Evolutionary conservation across 2,797 vertebrate species (phyloP), one percentile per base, ranked within the genome.

Genomic region (Aldrovandia affinis): DNA sequence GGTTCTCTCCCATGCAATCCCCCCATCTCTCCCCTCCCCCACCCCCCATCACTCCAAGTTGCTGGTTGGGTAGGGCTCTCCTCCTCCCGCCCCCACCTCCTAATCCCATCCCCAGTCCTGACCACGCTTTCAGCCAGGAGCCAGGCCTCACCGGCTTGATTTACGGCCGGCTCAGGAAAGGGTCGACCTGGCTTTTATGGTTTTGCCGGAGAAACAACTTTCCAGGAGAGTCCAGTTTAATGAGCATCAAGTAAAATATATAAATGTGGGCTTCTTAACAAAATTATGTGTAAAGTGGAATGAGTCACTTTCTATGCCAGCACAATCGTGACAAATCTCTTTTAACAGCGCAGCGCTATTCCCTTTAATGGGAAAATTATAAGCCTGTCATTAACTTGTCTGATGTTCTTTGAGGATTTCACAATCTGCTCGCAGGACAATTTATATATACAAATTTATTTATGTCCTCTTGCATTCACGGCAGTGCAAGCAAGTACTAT

Each of bases 61-160:
- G 28, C 57, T 30, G 77, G 25, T 15, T 39, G 75, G 55, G 77
- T 59, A 14, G 65, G 80, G 52, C 81, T 75, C 30, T 44, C 52
- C 68, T 95, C 93, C 93, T 93, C 94, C 91, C 92, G 92, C 94
- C 93, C 92, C 90, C 92, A 91, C 93, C 92, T 87, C 84, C 88
- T 92, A 93, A 94, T 95, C 94, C 94, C 90, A 91, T 86, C 90
- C 90, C 92, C 93, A 96, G 95, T 94, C 95, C 93, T 33, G 95
- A 93, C 95, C 95, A 95, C 93, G 91, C 91, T 93, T 89, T 88
- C 93, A 94, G 92, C 92, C 95, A 93, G 94, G 92, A 93, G 94
- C 94, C 92, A 93, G 89, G 91, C 93, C 94, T 95, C 95, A 95
- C 94, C 94, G 93, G 93, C 42, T 90, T 96, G 95, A 96, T 96